Conservation (phyloP, 2,113 vertebrate species). For the Lophius piscatorius region DNA sequence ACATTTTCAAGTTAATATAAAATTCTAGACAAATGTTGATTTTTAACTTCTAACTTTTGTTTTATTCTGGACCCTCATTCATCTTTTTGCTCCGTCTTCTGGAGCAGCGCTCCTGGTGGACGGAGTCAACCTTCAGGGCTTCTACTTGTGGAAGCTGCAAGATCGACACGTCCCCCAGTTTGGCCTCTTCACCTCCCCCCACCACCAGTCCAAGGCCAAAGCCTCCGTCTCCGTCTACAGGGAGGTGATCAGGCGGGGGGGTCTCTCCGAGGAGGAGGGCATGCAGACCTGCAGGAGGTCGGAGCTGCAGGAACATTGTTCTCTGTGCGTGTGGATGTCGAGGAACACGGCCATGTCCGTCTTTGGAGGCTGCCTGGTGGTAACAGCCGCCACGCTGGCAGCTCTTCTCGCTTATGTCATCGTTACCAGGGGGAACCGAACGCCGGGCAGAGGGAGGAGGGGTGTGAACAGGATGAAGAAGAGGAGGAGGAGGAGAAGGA, state of each 20-base stretch:
- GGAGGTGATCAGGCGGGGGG: constrained; percentile 79
- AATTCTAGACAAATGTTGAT: too few relatives aligned
- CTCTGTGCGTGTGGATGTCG: constrained; percentile 77
- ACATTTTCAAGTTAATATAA: too few relatives aligned
- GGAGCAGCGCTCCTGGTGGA: constrained; percentile 86
- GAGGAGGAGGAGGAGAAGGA: constrained; percentile 2
- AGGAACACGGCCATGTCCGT: constrained; percentile 87
- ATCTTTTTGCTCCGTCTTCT: neutral
- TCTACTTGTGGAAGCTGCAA: constrained; percentile 90
- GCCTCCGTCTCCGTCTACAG: constrained; percentile 85
- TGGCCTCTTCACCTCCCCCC: constrained; percentile 87
- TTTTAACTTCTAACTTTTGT: too few relatives aligned
- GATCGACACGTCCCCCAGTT: constrained; percentile 84
- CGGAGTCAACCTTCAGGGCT: constrained; percentile 88
- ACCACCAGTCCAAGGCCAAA: constrained; percentile 85
- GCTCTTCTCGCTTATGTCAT: constrained; percentile 76
- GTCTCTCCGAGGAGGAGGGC: constrained; percentile 76
- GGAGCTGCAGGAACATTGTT: constrained; percentile 61
- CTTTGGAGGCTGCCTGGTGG: constrained; percentile 85
- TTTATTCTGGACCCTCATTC: neutral
- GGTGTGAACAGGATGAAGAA: constrained; percentile 20
- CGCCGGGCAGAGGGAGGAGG: constrained; percentile 19
- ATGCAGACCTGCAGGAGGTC: constrained; percentile 53
- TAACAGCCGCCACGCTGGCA: constrained; percentile 79
- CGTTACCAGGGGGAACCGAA: constrained; percentile 75